Conservation (phyloP, 2,888 invertebrate genomes). For the Luffia ferchaultella region DNA sequence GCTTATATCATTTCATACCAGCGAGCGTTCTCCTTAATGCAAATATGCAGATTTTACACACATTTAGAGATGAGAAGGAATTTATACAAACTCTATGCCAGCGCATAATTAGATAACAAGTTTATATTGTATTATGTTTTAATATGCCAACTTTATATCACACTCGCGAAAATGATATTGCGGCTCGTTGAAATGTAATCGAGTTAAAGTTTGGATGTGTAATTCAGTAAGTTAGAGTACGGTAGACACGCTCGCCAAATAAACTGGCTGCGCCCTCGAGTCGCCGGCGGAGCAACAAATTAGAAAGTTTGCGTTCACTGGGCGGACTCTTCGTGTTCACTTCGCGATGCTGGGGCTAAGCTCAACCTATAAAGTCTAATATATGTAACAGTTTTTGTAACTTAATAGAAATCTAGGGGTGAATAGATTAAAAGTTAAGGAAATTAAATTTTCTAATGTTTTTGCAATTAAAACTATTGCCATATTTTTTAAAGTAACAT, state of each 20-base stretch:
- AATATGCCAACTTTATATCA: neutral
- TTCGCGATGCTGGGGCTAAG: neutral
- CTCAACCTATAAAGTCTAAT: neutral
- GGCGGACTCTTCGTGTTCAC: neutral
- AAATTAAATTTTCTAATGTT: too few species aligned
- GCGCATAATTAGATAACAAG: neutral
- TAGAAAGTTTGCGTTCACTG: constrained; percentile 30
- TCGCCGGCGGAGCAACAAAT: constrained; percentile 32
- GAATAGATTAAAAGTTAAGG: too few species aligned
- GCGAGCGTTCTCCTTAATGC: too few species aligned
- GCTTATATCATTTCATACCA: too few species aligned
- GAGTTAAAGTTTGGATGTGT: neutral
- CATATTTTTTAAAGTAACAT: too few species aligned
- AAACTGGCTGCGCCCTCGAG: constrained; percentile 12
- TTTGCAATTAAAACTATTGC: too few species aligned
- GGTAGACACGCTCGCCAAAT: neutral
- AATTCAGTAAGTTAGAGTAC: too few species aligned
- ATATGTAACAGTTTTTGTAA: too few species aligned
- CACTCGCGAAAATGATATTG: neutral
- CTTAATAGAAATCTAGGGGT: too few species aligned
- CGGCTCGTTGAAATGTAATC: neutral
- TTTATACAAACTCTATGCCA: too few species aligned
- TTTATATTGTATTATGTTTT: neutral
- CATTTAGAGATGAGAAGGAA: too few species aligned
- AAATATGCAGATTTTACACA: too few species aligned